Evolutionary conservation across 2,888 invertebrate species (phyloP).

Genomic region (Dichetophora obliterata): DNA sequence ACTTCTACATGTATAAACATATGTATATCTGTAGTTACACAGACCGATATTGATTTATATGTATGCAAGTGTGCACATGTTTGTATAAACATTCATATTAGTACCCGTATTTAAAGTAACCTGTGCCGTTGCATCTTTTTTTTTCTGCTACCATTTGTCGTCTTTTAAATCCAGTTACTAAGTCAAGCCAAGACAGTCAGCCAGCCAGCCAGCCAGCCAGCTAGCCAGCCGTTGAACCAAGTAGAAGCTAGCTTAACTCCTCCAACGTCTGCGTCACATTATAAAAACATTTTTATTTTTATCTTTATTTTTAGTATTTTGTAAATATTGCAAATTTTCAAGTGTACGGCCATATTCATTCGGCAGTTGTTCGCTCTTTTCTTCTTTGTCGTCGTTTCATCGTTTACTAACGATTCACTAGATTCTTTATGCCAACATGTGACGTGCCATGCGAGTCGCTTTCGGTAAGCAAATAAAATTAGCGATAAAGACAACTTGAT

Average conservation of each 20-base stretch:
- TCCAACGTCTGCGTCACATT: conserved; percentile 7
- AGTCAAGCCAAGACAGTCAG: background rate
- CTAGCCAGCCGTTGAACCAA: background rate
- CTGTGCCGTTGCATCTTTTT: background rate
- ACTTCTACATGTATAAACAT: no score
- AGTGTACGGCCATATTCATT: conserved; percentile 29
- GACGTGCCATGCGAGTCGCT: background rate
- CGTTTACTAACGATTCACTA: background rate
- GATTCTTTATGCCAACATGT: background rate
- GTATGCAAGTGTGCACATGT: no score
- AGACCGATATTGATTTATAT: background rate
- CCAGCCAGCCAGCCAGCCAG: no score
- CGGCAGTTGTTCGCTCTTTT: background rate
- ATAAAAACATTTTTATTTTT: background rate
- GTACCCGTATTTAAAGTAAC: background rate
- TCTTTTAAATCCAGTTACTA: conserved; percentile 3
- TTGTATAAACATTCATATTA: background rate
- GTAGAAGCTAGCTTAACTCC: background rate
- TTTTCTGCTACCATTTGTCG: background rate
- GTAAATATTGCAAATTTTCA: conserved; percentile 29
- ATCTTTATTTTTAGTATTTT: background rate
- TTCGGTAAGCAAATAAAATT: background rate
- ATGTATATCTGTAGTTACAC: background rate
- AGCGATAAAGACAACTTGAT: no score
- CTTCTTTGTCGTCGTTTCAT: background rate